Percentiles rank a stretch among this genome's conserved stretches.
phyloP scores from a whole-genome alignment of 1,140 invertebrate species.

The Ephestia elutella region DNA sequence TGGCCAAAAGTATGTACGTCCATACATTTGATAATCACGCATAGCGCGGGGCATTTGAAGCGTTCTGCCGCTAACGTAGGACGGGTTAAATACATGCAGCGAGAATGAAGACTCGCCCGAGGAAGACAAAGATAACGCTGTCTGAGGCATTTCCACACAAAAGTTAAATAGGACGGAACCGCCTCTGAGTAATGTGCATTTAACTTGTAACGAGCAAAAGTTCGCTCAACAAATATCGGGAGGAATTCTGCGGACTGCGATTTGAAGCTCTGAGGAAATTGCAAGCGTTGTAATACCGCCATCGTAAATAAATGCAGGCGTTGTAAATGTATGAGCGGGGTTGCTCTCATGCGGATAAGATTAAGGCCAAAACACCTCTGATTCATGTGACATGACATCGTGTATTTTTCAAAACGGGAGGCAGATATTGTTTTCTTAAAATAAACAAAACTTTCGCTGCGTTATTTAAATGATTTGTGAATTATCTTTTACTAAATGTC shows the following conservation, averaged over 20 bases:
- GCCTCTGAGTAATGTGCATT: constrained; percentile 32
- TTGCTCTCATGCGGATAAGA: not conserved
- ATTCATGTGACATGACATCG: too few relatives aligned
- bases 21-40: too few relatives aligned
- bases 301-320: constrained; percentile 22
- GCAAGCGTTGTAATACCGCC: constrained; percentile 24
- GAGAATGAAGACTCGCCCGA: constrained; percentile 5
- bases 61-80: too few relatives aligned
- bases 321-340: too few relatives aligned
- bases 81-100: constrained; percentile 7
- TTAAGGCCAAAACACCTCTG: not conserved
- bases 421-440: too few relatives aligned
- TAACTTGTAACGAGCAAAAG: constrained; percentile 35
- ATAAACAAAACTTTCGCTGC: too few relatives aligned
- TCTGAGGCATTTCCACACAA: constrained; percentile 13
- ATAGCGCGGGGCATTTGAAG: too few relatives aligned
- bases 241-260: constrained; percentile 23
- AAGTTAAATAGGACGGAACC: constrained; percentile 32
- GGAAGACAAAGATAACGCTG: constrained; percentile 11
- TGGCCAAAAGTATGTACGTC: too few relatives aligned
- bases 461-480: too few relatives aligned
- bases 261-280: constrained; percentile 45
- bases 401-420: too few relatives aligned
- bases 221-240: constrained; percentile 37
- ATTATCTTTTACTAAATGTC: too few relatives aligned